These are phyloP conservation scores for Apis mellifera DNA, from an alignment of 1,140 invertebrate genomes.

Conservation along the genomic window DNA sequence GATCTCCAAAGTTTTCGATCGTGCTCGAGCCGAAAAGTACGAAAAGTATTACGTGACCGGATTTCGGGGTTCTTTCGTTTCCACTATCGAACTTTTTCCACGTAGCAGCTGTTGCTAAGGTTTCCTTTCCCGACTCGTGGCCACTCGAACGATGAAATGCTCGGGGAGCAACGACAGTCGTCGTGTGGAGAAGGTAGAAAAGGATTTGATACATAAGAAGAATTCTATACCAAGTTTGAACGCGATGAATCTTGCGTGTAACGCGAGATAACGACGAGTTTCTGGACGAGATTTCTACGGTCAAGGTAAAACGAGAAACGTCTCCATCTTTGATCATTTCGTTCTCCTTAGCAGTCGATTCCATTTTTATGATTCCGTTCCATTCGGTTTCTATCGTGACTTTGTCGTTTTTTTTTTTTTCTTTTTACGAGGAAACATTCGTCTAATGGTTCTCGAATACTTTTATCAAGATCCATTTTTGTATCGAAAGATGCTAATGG, in stretches of 20 bases:
- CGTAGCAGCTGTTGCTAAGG: conserved; percentile 42
- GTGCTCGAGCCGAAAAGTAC: background rate
- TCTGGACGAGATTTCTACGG: conserved; percentile 10
- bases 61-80: conserved; percentile 1
- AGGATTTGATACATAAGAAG: background rate
- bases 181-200: background rate
- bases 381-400: conserved; percentile 24
- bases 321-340: background rate
- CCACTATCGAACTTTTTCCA: conserved; percentile 12
- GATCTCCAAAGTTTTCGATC: conserved; percentile 8
- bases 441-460: background rate
- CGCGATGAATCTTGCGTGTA: background rate
- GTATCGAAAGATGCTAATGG: conserved; percentile 10
- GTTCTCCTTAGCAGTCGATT: background rate
- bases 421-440: conserved; percentile 17
- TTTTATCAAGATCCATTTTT: conserved; percentile 24
- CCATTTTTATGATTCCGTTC: conserved; percentile 38
- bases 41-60: conserved; percentile 48
- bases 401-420: background rate
- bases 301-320: conserved; percentile 4
- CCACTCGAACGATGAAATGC: conserved; percentile 33
- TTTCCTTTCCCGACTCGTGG: conserved; percentile 5
- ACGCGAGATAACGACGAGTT: background rate
- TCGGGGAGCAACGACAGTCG: background rate
- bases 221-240: background rate